Base-by-base conservation (phyloP, 2,888 invertebrate species). In the Drosophila tanythrix region DNA sequence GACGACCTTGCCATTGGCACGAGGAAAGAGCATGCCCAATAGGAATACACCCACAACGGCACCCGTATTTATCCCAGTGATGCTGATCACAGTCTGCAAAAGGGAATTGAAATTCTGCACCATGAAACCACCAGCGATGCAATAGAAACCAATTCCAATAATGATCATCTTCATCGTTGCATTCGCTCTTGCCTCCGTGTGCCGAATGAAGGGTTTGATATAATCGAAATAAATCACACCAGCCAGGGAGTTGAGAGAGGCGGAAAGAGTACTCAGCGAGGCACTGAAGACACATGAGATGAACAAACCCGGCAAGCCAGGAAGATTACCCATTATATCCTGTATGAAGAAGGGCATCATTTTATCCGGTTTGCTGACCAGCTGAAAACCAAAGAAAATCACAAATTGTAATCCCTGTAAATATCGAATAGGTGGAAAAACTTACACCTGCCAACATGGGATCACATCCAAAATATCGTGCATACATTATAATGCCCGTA, bases 21-120 rank as follows among this genome's bases (percentile, higher is more conserved):
- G 95, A 0, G 96, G 96, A 66, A 95, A 93, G 63, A 96, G 93
- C 94, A 96, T 95, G n/a, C 96, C 96, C 38, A 96, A 89, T 7
- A 95, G 94, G 83, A 96, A 96, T 1, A 95, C 94, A 2, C 96
- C 96, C 68, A 95, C 94, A 6, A 95, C 94, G 13, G 95, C 95
- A 2, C 96, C 95, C 1, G 95, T 93, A 27, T 93, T 93, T 21
- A 94, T 92, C 11, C 94, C 94, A 40, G 93, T 91, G 18, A 94
- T 92, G 6, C 93, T 94, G 7, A 93, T 82, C 5, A 93, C 90
- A 3, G 94, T 91, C 91, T 94, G 94, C 15, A 95, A 77, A 36
- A 95, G 93, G 3, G 94, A 94, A 36, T 93, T 94, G 21, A 95
- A 92, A 64, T 93, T 90, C 48, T 94, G 91, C 11, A 93, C 93